phyloP scores from a whole-genome alignment of 2,888 invertebrate species.

The Folsomia manolachei region DNA sequence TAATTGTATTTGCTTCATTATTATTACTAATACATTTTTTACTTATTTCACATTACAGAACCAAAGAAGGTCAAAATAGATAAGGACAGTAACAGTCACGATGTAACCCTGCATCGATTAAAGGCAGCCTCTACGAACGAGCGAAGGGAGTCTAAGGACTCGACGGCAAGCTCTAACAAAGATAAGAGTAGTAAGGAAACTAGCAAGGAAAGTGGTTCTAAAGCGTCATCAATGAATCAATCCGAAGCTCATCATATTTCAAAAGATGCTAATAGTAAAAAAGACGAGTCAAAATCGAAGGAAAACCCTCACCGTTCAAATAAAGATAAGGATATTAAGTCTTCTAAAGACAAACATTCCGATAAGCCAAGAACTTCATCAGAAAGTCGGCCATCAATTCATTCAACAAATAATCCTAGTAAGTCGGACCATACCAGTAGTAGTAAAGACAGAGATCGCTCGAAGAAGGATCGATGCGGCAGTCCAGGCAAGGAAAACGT shows the following conservation, averaged over 20 bases:
- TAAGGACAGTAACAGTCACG: constrained; percentile 29
- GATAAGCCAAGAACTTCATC: constrained; percentile 32
- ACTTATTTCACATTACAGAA: constrained; percentile 19
- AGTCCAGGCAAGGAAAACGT: constrained; percentile 22
- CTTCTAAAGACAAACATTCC: constrained; percentile 5
- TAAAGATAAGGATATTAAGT: constrained; percentile 34
- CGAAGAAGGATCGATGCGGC: constrained; percentile 40
- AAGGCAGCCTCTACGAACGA: constrained; percentile 35
- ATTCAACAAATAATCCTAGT: constrained; percentile 33
- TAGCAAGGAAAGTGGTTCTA: background rate
- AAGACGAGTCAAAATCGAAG: constrained; percentile 37
- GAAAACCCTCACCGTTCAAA: constrained; percentile 30
- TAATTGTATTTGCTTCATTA: background rate
- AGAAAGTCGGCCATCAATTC: constrained; percentile 42
- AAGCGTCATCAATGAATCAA: background rate
- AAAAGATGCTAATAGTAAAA: constrained; percentile 43
- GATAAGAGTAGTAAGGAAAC: constrained; percentile 42
- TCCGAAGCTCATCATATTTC: background rate
- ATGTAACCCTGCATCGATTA: constrained; percentile 23
- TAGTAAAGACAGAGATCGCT: constrained; percentile 42
- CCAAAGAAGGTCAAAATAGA: constrained; percentile 46
- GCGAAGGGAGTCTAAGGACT: constrained; percentile 40
- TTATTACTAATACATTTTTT: background rate
- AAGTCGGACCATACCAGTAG: constrained; percentile 27
- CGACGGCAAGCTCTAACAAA: constrained; percentile 34